These are phyloP conservation scores for Chrosomus eos DNA, from an alignment of 2,797 vertebrate species.

Conservation along the genomic window DNA sequence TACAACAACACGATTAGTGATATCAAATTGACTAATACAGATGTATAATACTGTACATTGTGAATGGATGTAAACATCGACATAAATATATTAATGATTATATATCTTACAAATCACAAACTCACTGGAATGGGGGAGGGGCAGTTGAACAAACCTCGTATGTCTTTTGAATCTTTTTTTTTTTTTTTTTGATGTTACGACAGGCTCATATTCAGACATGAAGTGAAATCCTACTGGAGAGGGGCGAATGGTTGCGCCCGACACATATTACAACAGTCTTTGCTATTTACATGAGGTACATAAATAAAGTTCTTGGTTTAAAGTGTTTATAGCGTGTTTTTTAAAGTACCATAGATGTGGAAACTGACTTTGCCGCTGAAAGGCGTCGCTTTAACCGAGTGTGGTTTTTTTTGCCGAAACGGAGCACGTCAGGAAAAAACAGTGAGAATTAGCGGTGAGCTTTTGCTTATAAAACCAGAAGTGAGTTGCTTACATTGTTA, in stretches of 20 bases:
- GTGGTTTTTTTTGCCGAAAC: background rate
- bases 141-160: slow-evolving; percentile 52
- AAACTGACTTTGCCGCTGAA: slow-evolving; percentile 9
- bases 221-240: slow-evolving; percentile 45
- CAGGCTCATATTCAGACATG: slow-evolving; percentile 41
- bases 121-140: slow-evolving; percentile 50
- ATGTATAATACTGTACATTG: slow-evolving; percentile 65
- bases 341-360: slow-evolving; percentile 32
- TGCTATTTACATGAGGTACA: slow-evolving; percentile 68
- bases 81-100: slow-evolving; percentile 82
- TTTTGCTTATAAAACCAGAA: slow-evolving; percentile 35
- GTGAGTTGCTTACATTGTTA: slow-evolving; percentile 13
- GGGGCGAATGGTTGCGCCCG: slow-evolving; percentile 34
- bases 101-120: slow-evolving; percentile 65
- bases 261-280: slow-evolving; percentile 46
- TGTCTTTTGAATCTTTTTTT: slow-evolving; percentile 9
- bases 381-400: background rate
- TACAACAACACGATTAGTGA: slow-evolving; percentile 60
- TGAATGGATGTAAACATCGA: slow-evolving; percentile 80
- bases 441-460: slow-evolving; percentile 38
- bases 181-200: slow-evolving; percentile 1
- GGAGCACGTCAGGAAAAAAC: slow-evolving; percentile 19
- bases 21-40: slow-evolving; percentile 63
- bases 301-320: slow-evolving; percentile 54
- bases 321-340: slow-evolving; percentile 47